A percentile compares a stretch with the other conserved stretches of the same genome.
Conservation (phyloP, 2,113 vertebrate species). For the human region GRCh38 chr5:18704001-18704500, state of each 20-base stretch:
- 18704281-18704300: too few relatives aligned
- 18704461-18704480: neutral
- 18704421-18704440: neutral
- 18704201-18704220: too few relatives aligned
- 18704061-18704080: neutral
- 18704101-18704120: too few relatives aligned
- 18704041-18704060: neutral
- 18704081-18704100: neutral
- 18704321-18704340: fast-evolving
- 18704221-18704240: too few relatives aligned
- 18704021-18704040: neutral
- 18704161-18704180: too few relatives aligned
- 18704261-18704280: too few relatives aligned
- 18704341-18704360: too few relatives aligned
- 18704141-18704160: too few relatives aligned
- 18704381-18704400: neutral
- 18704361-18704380: neutral
- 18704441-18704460: neutral
- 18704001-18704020: neutral
- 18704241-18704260: too few relatives aligned
- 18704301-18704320: too few relatives aligned
- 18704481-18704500: neutral
- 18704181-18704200: too few relatives aligned
- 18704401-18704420: neutral
- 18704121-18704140: too few relatives aligned